Evolutionary conservation across 2,888 invertebrate genomes (phyloP), one percentile per base, ranked within the genome.

Genomic region (Sialis lutaria): DNA sequence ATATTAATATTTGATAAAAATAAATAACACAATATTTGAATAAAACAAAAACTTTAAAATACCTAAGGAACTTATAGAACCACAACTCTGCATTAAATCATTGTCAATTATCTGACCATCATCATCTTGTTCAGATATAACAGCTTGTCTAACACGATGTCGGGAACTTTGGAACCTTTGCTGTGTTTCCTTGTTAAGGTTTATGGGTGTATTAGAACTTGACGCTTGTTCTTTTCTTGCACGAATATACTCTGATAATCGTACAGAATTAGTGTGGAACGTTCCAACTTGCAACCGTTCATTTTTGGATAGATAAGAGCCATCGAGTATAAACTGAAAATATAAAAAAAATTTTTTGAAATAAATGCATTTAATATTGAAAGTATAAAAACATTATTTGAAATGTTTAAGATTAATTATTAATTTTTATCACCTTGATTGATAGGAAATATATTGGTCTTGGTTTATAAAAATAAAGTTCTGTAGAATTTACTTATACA

Each of bases 271-370:
- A 9, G 58, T 58, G 51, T 65, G 60, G 35, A 66, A 63, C 6
- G 62, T 59, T 13, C 72, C 72, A 1, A 67, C 63, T 1, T 70
- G 51, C 6, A 64, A 59, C 51, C 68, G 70, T 55, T 79, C 79
- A 2, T 58, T 55, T 58, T 70, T 75, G 2, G 66, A 65, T 13
- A 79, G 60, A 1, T 67, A 61, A 32, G 64, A 54, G 51, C 64
- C 64, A 57, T 79, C 75, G 34, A 79, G 58, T 41, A 74, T 58
- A 58, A 79, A 79, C 62, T 69, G 56, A 30, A 54, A 51, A 43
- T 43, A 48, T 39, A 48, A 47, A 13, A n/a, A 35, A 8, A 9
- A 9, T 4, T 5, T 35, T 6, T 4, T n/a, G 35, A 35, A 35
- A 3, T 9, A 35, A 4, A 10, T 3, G n/a, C 35, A 8, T 37